Evolutionary conservation across 92 coral and sea anemone genomes (phyloP).

Genomic region (Virgularia gustaviana): DNA sequence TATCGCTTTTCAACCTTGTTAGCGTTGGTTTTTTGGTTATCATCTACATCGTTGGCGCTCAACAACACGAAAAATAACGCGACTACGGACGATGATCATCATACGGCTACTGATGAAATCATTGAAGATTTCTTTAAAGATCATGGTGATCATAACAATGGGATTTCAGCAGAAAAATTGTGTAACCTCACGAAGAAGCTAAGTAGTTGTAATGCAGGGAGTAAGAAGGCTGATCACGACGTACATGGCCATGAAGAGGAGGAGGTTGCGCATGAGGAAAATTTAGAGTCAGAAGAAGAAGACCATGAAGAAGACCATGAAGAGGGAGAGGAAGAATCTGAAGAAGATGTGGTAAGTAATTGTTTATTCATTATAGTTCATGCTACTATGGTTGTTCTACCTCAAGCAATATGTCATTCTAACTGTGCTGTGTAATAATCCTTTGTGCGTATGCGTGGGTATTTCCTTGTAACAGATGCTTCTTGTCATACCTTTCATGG

Average conservation of each 20-base stretch:
- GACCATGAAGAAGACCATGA: slow-evolving; percentile 5
- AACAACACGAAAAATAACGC: slow-evolving; percentile 1
- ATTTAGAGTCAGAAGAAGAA: not conserved
- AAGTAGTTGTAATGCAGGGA: slow-evolving; percentile 1
- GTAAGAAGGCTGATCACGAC: not conserved
- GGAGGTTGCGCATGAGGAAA: not conserved
- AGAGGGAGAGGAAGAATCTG: not conserved
- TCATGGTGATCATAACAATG: slow-evolving; percentile 10
- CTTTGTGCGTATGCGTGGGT: not conserved
- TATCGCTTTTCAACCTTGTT: not conserved
- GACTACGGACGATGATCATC: slow-evolving; percentile 12
- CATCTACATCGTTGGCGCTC: slow-evolving; percentile 5
- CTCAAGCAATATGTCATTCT: too few relatives aligned
- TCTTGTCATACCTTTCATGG: too few relatives aligned
- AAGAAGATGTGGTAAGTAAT: not conserved
- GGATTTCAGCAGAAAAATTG: slow-evolving; percentile 2
- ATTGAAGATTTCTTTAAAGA: slow-evolving; percentile 19
- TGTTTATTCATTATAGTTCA: too few relatives aligned
- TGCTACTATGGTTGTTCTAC: too few relatives aligned
- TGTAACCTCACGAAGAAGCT: slow-evolving; percentile 25
- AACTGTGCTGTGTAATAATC: too few relatives aligned
- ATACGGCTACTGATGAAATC: slow-evolving; percentile 6
- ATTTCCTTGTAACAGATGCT: not conserved
- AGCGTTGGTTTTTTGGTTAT: slow-evolving; percentile 18
- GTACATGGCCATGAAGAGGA: not conserved